Percentiles rank a stretch among this genome's conserved stretches.
phyloP scores from a whole-genome alignment of 1,140 invertebrate species.

The Apocrypta bakeri region DNA sequence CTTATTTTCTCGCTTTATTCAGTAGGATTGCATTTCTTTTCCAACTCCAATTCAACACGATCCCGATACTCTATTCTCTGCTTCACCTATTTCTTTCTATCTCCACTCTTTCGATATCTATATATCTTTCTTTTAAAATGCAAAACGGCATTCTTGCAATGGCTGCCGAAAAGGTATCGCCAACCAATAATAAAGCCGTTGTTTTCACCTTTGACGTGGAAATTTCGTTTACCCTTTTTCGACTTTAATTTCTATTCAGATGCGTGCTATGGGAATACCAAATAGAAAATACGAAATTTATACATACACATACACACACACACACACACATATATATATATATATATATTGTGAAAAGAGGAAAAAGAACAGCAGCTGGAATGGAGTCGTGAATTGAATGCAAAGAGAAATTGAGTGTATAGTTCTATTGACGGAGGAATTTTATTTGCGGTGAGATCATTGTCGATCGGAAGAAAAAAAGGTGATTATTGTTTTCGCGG shows the following conservation, averaged over 20 bases:
- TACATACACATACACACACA: neutral
- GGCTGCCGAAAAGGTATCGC: neutral
- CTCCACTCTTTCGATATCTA: neutral
- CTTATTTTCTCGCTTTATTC: slow-evolving; percentile 14
- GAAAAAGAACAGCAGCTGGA: no score
- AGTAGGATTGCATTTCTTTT: slow-evolving; percentile 7
- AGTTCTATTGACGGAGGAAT: neutral
- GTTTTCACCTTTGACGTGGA: slow-evolving; percentile 43
- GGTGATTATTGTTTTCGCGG: neutral
- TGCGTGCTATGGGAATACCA: neutral
- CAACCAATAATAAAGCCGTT: slow-evolving; percentile 41
- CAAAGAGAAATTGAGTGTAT: neutral
- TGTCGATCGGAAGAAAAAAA: slow-evolving; percentile 2
- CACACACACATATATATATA: no score
- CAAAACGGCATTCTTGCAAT: slow-evolving; percentile 16
- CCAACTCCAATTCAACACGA: neutral
- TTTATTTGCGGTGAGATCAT: slow-evolving; percentile 23
- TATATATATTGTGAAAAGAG: no score
- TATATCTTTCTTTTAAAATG: slow-evolving; percentile 38
- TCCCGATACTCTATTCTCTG: slow-evolving; percentile 13
- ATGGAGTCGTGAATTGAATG: neutral
- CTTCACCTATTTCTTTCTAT: neutral
- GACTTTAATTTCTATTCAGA: slow-evolving; percentile 28
- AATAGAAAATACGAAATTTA: slow-evolving; percentile 33
- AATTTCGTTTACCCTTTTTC: slow-evolving; percentile 35